Percentiles rank a stretch among this genome's conserved stretches.
phyloP scores from a whole-genome alignment of 2,888 invertebrate genomes.

The Melanotus villosus region DNA sequence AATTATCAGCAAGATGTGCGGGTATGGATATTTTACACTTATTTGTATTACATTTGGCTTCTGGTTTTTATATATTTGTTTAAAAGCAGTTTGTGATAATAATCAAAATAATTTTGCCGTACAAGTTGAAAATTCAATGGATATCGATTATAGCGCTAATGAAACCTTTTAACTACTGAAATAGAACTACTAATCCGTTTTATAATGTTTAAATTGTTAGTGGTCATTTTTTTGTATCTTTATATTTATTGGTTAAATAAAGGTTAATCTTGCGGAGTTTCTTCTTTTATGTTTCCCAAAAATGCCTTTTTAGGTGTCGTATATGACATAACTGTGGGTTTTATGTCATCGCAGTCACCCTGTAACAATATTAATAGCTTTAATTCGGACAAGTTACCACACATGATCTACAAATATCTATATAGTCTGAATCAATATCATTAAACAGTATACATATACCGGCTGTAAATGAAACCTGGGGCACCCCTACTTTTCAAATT shows the following conservation, averaged over 20 bases:
- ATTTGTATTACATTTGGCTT: conserved; percentile 67
- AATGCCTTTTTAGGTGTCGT: conserved; percentile 59
- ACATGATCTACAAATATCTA: no score
- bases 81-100: conserved; percentile 66
- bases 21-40: conserved; percentile 71
- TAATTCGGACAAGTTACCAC: background rate
- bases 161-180: conserved; percentile 57
- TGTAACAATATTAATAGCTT: conserved; percentile 41
- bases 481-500: no score
- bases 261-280: conserved; percentile 57
- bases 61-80: conserved; percentile 70
- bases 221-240: conserved; percentile 39
- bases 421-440: no score
- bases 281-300: conserved; percentile 67
- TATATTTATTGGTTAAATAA: conserved; percentile 28
- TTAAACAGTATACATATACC: no score
- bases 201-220: conserved; percentile 7
- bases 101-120: background rate
- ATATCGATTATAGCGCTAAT: conserved; percentile 58
- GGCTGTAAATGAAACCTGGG: no score
- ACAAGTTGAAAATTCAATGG: conserved; percentile 1
- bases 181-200: background rate
- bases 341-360: conserved; percentile 62
- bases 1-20: conserved; percentile 70
- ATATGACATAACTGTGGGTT: conserved; percentile 41